These are phyloP conservation scores for Otocyon megalotis DNA, from an alignment of 2,113 vertebrate species.

Conservation along the genomic window DNA sequence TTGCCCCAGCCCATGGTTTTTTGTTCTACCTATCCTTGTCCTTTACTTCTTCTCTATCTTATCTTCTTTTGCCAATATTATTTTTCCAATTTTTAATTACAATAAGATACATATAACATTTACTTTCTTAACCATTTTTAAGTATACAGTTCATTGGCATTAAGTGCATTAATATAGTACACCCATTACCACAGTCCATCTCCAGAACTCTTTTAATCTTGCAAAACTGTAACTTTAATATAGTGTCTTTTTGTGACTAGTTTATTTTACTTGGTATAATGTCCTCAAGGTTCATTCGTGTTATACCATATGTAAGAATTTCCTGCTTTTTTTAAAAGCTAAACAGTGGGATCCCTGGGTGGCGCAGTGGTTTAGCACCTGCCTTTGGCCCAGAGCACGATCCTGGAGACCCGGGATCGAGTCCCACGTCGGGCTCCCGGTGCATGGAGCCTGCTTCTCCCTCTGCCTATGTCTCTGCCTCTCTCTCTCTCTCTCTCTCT, in stretches of 20 bases:
- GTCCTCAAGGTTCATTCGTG: not conserved
- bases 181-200: not conserved
- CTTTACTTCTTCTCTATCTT: not conserved
- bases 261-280: not conserved
- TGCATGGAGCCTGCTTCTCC: no score
- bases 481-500: no score
- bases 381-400: no score
- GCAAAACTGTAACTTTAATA: not conserved
- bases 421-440: no score
- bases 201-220: not conserved
- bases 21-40: not conserved
- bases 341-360: not conserved
- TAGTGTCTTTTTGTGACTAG: not conserved
- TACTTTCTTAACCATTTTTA: not conserved
- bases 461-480: no score
- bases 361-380: no score
- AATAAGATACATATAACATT: not conserved
- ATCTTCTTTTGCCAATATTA: not conserved
- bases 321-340: not conserved
- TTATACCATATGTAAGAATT: not conserved
- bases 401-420: no score
- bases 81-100: not conserved
- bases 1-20: not conserved
- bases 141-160: not conserved
- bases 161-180: not conserved